Percentiles rank a stretch among this genome's conserved stretches.
phyloP scores from a whole-genome alignment of 2,113 vertebrate genomes.

The Ceyx cyanopectus region DNA sequence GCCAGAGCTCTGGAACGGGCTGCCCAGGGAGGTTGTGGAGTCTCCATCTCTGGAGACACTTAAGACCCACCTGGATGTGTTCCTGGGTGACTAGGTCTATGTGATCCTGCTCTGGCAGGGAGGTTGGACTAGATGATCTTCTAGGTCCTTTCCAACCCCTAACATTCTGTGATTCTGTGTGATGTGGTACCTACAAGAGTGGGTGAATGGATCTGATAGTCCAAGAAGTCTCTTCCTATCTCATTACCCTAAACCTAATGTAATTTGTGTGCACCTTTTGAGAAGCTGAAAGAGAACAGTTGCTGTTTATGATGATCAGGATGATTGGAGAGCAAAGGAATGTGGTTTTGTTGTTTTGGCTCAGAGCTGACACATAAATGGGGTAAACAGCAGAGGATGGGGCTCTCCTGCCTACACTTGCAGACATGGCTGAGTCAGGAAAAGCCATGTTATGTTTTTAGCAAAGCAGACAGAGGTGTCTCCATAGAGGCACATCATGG shows the following conservation, averaged over 20 bases:
- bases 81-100: no score
- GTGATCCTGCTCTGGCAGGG: no score
- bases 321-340: conserved; percentile 29
- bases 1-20: no score
- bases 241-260: conserved; percentile 23
- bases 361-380: background rate
- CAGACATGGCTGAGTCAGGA: background rate
- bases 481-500: accelerated
- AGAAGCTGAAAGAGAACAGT: conserved; percentile 19
- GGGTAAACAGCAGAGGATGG: background rate
- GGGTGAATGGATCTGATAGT: conserved; percentile 14
- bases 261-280: background rate
- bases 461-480: background rate
- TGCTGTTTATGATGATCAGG: conserved; percentile 2
- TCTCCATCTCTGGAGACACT: no score
- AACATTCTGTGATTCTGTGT: background rate
- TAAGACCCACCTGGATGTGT: no score
- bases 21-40: no score
- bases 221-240: background rate
- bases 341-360: conserved; percentile 32
- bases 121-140: no score
- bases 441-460: background rate
- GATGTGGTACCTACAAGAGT: conserved; percentile 23
- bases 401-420: background rate
- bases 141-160: no score